Evolutionary conservation across 2,113 vertebrate species (phyloP).

Genomic region (Sinocyclocheilus maitianheensis): DNA sequence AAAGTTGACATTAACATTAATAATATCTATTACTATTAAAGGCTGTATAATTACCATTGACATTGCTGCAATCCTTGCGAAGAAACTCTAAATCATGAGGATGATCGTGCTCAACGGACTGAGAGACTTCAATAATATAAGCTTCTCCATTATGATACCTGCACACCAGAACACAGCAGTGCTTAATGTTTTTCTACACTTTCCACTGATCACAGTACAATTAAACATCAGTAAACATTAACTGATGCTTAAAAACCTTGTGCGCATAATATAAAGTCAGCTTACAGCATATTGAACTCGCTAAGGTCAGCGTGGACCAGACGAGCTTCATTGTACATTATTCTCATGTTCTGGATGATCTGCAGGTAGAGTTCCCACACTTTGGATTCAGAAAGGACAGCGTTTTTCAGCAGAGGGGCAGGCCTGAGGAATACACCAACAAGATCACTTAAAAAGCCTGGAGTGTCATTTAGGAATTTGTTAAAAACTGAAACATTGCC

Average conservation of each 20-base stretch:
- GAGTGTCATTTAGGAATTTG: neutral
- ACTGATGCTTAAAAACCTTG: neutral
- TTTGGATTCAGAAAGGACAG: slow-evolving; percentile 85
- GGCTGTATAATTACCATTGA: slow-evolving; percentile 81
- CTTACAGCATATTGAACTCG: slow-evolving; percentile 97
- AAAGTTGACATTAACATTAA: neutral
- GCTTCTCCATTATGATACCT: slow-evolving; percentile 86
- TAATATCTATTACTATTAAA: neutral
- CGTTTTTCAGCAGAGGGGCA: slow-evolving; percentile 92
- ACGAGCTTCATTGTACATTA: slow-evolving; percentile 91
- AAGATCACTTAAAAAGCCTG: neutral
- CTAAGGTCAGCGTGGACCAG: slow-evolving; percentile 97
- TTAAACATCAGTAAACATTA: neutral
- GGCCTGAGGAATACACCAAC: slow-evolving; percentile 73
- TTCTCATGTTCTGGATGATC: slow-evolving; percentile 90
- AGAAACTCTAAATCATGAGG: slow-evolving; percentile 94
- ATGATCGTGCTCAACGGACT: slow-evolving; percentile 96
- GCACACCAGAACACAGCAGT: neutral
- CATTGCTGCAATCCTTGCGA: slow-evolving; percentile 91
- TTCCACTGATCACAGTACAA: neutral
- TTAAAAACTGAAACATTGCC: neutral
- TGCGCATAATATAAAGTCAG: neutral
- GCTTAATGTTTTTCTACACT: neutral
- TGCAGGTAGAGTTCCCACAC: slow-evolving; percentile 89
- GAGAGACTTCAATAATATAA: slow-evolving; percentile 93